These are phyloP conservation scores for Ypsolopha sequella DNA, from an alignment of 2,888 invertebrate species.

Conservation along the genomic window DNA sequence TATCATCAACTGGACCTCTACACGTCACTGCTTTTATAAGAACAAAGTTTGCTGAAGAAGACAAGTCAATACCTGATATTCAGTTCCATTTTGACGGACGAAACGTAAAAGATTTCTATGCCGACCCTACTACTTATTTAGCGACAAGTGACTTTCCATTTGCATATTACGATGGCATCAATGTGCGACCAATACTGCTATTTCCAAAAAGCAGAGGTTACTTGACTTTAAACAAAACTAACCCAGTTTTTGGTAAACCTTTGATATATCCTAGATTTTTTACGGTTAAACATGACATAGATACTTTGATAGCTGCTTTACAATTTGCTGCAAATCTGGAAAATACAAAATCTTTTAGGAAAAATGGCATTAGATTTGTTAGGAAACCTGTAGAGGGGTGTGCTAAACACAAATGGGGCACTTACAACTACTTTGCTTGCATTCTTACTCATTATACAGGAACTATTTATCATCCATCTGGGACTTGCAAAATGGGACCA, in stretches of 20 bases:
- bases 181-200: constrained; percentile 72
- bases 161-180: constrained; percentile 72
- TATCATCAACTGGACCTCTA: constrained; percentile 67
- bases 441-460: constrained; percentile 71
- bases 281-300: constrained; percentile 70
- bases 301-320: constrained; percentile 71
- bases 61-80: constrained; percentile 71
- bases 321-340: constrained; percentile 69
- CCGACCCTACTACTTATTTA: constrained; percentile 62
- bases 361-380: constrained; percentile 65
- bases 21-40: constrained; percentile 71
- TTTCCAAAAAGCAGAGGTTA: constrained; percentile 73
- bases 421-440: constrained; percentile 76
- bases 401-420: constrained; percentile 61
- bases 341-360: constrained; percentile 64
- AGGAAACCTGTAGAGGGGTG: constrained; percentile 71
- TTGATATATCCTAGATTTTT: constrained; percentile 78
- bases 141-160: constrained; percentile 58
- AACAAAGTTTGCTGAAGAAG: constrained; percentile 62
- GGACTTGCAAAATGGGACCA: constrained; percentile 54
- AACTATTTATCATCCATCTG: constrained; percentile 60
- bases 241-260: constrained; percentile 78
- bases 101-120: constrained; percentile 63
- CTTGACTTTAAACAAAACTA: constrained; percentile 70
- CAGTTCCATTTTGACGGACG: constrained; percentile 74